Percentiles rank a stretch among this genome's conserved stretches.
Evolutionary conservation across 2,888 invertebrate species (phyloP).

Genomic region (Chaetogeoica ovagalla): DNA sequence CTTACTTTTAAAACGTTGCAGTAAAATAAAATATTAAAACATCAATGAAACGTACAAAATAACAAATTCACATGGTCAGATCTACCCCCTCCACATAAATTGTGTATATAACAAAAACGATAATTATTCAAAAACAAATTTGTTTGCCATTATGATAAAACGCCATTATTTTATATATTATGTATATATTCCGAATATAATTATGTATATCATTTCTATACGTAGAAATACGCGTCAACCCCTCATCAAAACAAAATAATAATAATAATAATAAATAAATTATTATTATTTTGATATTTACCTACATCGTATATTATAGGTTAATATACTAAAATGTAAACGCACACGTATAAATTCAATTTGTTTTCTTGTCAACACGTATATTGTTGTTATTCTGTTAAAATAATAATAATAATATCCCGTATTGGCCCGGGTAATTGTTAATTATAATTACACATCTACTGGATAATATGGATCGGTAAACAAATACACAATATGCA

Average conservation of each 20-base stretch:
- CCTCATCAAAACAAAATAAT: too few species aligned
- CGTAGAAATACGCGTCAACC: background rate
- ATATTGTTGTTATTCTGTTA: background rate
- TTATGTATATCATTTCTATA: background rate
- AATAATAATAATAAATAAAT: too few species aligned
- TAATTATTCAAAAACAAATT: background rate
- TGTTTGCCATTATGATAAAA: background rate
- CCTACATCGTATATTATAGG: too few species aligned
- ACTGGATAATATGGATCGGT: background rate
- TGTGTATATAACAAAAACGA: background rate
- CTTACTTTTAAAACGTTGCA: too few species aligned
- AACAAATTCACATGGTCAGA: too few species aligned
- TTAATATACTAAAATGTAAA: background rate
- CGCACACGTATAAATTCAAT: background rate
- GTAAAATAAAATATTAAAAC: too few species aligned
- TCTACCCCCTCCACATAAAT: too few species aligned
- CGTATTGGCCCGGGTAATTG: constrained; percentile 17
- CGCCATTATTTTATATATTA: background rate
- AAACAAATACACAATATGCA: constrained; percentile 11
- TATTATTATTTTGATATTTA: too few species aligned
- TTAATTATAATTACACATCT: background rate
- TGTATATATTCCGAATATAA: background rate
- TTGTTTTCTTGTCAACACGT: background rate
- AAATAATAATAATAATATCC: too few species aligned
- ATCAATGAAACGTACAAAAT: too few species aligned